Base-by-base conservation (phyloP, 2,113 vertebrate genomes). In the Garra rufa region DNA sequence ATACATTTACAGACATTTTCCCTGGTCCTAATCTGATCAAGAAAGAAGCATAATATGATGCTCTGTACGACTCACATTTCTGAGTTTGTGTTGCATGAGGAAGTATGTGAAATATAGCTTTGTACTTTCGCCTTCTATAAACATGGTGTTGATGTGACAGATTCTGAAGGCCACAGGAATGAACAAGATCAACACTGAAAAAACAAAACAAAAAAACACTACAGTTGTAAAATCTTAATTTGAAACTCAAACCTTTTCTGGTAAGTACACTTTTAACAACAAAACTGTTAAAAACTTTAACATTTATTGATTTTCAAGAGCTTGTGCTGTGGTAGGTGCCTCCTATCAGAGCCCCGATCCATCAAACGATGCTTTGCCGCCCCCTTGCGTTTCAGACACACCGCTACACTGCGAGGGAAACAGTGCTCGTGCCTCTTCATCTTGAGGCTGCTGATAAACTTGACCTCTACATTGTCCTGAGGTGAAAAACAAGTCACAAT, bases 391-490 rank as follows among this genome's bases (percentile, higher is more conserved):
- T 87, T 95, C 89, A 74, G 92, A 90, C 81, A 91, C 89, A 57
- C 88, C 91, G 15, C 90, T 91, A 90, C 89, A 50, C 61, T 89
- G 91, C 65, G 90, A 85, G 59, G 92, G 91, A 83, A 96, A 96
- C 89, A 95, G 85, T 78, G 94, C 92, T 87, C 91, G 84, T 4
- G 91, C 61, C 87, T 94, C 95, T 52, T 96, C 94, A 85, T 94
- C 93, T 26, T 75, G 90, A 77, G 91, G 89, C 46, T 75, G 90
- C 80, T 89, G 89, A 88, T 82, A 93, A 7, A 69, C 85, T 76
- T 93, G 95, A 81, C 24, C 91, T 84, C 93, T 91, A 48, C 91
- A 94, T 30, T 91, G 92, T 63, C 92, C 89, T 13, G 93, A 92
- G 85, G 93, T 86, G 61, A 91, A 95, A 91, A 92, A 93, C 57